Base-by-base conservation (phyloP, 1,140 invertebrate genomes). In the Ganaspis sp. region DNA sequence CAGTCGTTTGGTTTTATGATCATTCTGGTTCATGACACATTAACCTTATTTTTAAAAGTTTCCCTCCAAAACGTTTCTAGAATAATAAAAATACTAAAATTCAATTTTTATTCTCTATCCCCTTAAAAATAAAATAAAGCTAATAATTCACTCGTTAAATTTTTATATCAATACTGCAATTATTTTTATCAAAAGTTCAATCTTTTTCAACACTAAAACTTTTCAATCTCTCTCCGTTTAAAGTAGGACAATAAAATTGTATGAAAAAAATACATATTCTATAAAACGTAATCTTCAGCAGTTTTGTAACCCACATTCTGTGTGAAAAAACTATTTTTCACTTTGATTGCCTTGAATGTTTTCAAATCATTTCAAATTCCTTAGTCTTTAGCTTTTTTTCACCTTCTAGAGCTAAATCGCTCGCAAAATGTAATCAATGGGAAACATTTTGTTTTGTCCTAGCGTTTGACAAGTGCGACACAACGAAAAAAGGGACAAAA, bases 1-100 rank as follows among this genome's bases (percentile, higher is more conserved):
- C 19, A 23, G 53, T 58, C 53, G 53, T 58, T 58, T 58, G 23
- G 53, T 58, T 58, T 58, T 58, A 58, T 23, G 53, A 58, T 58
- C 53, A 23, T 58, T 58, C 53, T 12, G 53, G 53, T 58, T 58
- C 53, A 58, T 58, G 53, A 58, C 53, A 23, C 19, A 23, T 23
- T 58, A 58, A 58, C 53, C 53, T 58, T 58, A 23, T 23, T 58
- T 54, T 58, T 9, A 45, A 23, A 58, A 21, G 17, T 58, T 58
- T 21, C 19, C 8, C 19, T 21, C 19, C 19, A 58, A 58, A 54
- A 23, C 23, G 53, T 58, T 58, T 58, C 53, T 9, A 23, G 9
- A 58, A 58, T 23, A 21, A 11, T 58, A 58, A 23, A 26, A 26
- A 58, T 58, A 58, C 21, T 58, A 23, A 58, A 58, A 58, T 23